A percentile compares a stretch with the other conserved stretches of the same genome.
These are phyloP conservation scores for Strix aluco DNA, from an alignment of 2,113 vertebrate genomes.

Conservation along the genomic window DNA sequence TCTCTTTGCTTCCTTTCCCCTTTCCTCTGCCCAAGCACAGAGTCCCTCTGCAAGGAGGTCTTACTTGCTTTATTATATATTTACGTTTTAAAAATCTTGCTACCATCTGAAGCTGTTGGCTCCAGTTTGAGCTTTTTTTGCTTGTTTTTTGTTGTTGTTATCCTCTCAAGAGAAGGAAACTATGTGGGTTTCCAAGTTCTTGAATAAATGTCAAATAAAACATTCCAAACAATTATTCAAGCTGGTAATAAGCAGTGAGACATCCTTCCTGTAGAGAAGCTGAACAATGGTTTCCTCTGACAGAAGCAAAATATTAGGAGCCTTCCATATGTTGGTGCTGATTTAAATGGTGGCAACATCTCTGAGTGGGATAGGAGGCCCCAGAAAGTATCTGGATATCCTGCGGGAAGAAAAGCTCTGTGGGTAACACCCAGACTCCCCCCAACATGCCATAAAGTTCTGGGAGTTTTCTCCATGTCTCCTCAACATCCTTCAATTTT, in stretches of 20 bases:
- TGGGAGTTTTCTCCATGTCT: background rate
- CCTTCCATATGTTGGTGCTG: constrained; percentile 42
- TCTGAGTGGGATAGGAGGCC: constrained; percentile 7
- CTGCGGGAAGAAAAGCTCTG: background rate
- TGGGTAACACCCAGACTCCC: background rate
- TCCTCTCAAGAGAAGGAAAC: constrained; percentile 11
- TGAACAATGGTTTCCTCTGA: constrained; percentile 54
- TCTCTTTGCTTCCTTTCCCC: background rate
- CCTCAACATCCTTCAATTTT: background rate
- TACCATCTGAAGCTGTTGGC: background rate
- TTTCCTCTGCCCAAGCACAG: background rate
- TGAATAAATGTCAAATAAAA: constrained; percentile 43
- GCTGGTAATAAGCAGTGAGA: constrained; percentile 53
- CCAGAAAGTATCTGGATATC: constrained; percentile 30
- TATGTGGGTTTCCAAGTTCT: background rate
- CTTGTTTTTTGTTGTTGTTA: background rate
- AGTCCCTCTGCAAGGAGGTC: background rate
- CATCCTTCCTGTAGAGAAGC: constrained; percentile 59
- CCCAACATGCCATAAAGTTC: background rate
- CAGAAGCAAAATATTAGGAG: constrained; percentile 45
- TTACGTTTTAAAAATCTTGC: background rate
- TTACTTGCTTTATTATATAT: background rate
- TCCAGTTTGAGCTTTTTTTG: background rate
- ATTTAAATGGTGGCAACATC: background rate
- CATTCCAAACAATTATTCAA: constrained; percentile 43